Conservation (phyloP, 2,113 vertebrate genomes). For the Burhinus oedicnemus region DNA sequence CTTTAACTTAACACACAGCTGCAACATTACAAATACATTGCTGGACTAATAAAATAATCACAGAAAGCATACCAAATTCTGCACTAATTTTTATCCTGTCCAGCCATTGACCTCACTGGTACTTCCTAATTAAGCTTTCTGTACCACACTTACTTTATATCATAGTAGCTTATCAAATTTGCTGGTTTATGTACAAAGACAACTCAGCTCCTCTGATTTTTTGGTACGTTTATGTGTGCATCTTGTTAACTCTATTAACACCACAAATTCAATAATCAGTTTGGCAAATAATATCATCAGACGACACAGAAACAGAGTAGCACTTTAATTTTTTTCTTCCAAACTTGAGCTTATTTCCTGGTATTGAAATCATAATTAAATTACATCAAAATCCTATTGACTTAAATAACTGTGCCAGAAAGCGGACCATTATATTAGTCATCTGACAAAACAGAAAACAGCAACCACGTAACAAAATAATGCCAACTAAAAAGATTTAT, state of each 20-base stretch:
- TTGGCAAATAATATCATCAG: neutral
- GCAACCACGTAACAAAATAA: neutral
- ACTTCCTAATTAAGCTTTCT: neutral
- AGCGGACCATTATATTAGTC: neutral
- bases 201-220: neutral
- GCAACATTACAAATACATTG: neutral
- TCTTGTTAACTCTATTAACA: neutral
- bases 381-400: neutral
- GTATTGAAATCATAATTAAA: conserved; percentile 50
- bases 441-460: conserved; percentile 26
- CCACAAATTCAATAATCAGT: neutral
- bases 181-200: neutral
- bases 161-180: neutral
- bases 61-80: neutral
- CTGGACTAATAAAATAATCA: neutral
- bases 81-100: neutral
- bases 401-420: neutral
- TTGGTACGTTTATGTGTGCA: neutral
- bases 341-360: conserved; percentile 38
- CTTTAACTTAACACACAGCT: neutral
- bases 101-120: neutral
- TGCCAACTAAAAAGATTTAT: neutral
- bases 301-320: neutral
- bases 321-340: neutral
- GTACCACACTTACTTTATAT: neutral